Base-by-base conservation (phyloP, 1,140 invertebrate genomes). In the Oryctes rhinoceros region DNA sequence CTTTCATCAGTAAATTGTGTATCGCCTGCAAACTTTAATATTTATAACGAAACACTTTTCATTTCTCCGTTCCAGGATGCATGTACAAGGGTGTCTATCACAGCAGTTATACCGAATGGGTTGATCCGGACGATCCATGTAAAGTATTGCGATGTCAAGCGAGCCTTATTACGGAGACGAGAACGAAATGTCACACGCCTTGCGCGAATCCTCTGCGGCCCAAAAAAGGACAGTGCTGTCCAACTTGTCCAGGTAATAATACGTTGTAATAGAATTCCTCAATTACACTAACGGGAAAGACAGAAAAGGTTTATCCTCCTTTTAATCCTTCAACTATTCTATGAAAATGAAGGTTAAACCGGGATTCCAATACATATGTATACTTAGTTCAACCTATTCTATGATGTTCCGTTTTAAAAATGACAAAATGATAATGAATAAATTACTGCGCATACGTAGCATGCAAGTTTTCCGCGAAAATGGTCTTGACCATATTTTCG, bases 81-180 rank as follows among this genome's bases (percentile, higher is more conserved):
- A 89, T 91, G 78, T 92, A 92, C 85, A 92, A 94, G 37, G 94
- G 94, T 6, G 88, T 91, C 1, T 90, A 92, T 39, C 92, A 95
- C 84, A 89, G 89, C 4, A 96, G 94, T 49, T 94, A 94, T 59
- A 91, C 93, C 0, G 94, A 95, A 86, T 96, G 95, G 95, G 90
- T 87, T 4, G 91, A 94, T 80, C 88, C 89, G 0, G 89, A 90
- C 37, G 92, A 96, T 83, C 92, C 94, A 0, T 97, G 95, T 84
- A 89, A 88, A 79, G 88, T 93, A 79, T 88, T 93, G 81, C 90
- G 92, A 37, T 97, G 96, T 87, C 91, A 94, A 86, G 95, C 95
- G 20, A 95, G 95, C 10, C 93, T 97, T 44, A 89, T 96, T 80
- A 98, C 96, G 0, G 92, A 94, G 83, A 94, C 95, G 1, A 89